A percentile compares a stretch with the other conserved stretches of the same genome.
Evolutionary conservation across 2,888 invertebrate genomes (phyloP).

Genomic region (Pyrgus malvae): DNA sequence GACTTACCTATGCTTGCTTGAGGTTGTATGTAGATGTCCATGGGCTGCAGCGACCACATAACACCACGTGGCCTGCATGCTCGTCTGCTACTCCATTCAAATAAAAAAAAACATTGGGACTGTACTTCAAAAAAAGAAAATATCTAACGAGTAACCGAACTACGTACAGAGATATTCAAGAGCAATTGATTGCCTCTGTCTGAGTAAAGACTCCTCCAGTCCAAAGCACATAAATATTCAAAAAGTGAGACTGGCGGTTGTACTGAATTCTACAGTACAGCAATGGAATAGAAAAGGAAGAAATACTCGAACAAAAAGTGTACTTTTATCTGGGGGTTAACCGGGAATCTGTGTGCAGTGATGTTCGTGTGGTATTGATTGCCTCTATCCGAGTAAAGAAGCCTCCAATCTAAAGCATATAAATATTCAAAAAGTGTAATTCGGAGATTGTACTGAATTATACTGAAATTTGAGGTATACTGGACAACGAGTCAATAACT

Average conservation of each 20-base stretch:
- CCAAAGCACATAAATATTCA: constrained; percentile 73
- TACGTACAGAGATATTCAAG: constrained; percentile 49
- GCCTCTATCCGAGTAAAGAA: constrained; percentile 58
- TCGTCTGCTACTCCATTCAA: too few species aligned
- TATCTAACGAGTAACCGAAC: background rate
- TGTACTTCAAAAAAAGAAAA: background rate
- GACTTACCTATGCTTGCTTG: too few species aligned
- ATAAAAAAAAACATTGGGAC: too few species aligned
- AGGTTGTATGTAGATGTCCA: too few species aligned
- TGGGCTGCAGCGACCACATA: too few species aligned
- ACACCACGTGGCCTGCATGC: too few species aligned
- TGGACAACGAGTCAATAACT: too few species aligned
- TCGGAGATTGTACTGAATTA: too few species aligned
- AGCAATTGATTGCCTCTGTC: constrained; percentile 66
- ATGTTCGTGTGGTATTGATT: constrained; percentile 68
- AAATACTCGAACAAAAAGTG: constrained; percentile 28
- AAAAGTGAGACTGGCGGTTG: constrained; percentile 74
- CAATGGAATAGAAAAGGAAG: constrained; percentile 64
- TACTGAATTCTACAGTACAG: constrained; percentile 68
- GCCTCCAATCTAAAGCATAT: too few species aligned
- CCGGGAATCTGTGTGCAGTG: constrained; percentile 25
- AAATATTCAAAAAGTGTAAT: too few species aligned
- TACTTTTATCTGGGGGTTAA: too few species aligned
- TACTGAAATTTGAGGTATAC: too few species aligned
- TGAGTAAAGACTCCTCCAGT: constrained; percentile 49